A percentile compares a stretch with the other conserved stretches of the same genome.
phyloP scores from a whole-genome alignment of 2,113 vertebrate genomes.

The Ammodytes dubius region DNA sequence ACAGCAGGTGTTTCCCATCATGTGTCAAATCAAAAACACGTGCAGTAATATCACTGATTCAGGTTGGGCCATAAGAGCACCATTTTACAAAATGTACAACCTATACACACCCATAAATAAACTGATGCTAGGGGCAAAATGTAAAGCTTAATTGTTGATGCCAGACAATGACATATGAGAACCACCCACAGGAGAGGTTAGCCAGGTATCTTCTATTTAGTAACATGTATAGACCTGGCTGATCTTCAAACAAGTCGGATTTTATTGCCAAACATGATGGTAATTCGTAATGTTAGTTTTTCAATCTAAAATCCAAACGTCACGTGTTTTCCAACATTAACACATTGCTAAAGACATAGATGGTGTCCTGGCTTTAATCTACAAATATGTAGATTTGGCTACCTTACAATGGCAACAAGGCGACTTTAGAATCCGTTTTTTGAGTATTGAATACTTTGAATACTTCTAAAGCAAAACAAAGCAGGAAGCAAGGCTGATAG shows the following conservation, averaged over 20 bases:
- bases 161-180: not conserved
- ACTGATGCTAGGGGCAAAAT: not conserved
- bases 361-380: not conserved
- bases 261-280: not conserved
- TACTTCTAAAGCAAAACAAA: conserved; percentile 17
- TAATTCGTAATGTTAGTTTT: not conserved
- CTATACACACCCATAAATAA: not conserved
- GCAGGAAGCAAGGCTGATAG: not conserved
- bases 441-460: not conserved
- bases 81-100: not conserved
- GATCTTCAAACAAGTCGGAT: not conserved
- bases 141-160: not conserved
- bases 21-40: conserved; percentile 37
- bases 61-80: not conserved
- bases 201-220: not conserved
- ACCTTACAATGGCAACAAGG: not conserved
- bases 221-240: not conserved
- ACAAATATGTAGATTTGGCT: not conserved
- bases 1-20: conserved; percentile 48
- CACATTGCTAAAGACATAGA: not conserved
- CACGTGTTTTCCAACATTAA: not conserved
- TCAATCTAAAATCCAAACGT: not conserved
- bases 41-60: not conserved
- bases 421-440: not conserved
- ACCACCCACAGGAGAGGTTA: not conserved